These are phyloP conservation scores for Smittia aterrima DNA, from an alignment of 2,888 invertebrate species.

Conservation along the genomic window DNA sequence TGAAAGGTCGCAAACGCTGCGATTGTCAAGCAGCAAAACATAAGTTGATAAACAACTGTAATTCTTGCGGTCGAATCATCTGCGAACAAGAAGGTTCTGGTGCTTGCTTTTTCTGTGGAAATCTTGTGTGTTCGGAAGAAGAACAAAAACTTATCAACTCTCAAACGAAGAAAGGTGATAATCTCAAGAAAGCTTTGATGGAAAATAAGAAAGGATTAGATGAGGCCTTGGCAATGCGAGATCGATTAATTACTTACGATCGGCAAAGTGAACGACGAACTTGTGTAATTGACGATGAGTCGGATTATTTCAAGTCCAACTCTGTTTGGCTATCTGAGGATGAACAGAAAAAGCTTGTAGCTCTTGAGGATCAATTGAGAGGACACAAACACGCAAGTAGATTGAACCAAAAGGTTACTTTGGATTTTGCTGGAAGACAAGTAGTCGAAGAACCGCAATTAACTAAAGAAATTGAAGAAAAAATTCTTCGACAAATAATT, in stretches of 20 bases:
- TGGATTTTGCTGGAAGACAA: slow-evolving; percentile 72
- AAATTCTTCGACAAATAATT: slow-evolving; percentile 52
- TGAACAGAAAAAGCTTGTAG: slow-evolving; percentile 66
- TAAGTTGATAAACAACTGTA: slow-evolving; percentile 86
- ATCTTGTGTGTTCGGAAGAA: slow-evolving; percentile 75
- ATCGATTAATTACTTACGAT: slow-evolving; percentile 81
- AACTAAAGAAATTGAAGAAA: slow-evolving; percentile 52
- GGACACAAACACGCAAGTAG: slow-evolving; percentile 69
- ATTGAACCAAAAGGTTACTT: slow-evolving; percentile 65
- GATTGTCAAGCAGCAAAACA: slow-evolving; percentile 92
- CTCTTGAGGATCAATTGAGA: slow-evolving; percentile 62
- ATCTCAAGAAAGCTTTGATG: slow-evolving; percentile 63
- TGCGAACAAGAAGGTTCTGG: slow-evolving; percentile 96
- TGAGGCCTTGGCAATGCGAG: slow-evolving; percentile 73
- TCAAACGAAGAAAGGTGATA: slow-evolving; percentile 67
- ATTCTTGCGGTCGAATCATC: slow-evolving; percentile 89
- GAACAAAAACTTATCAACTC: slow-evolving; percentile 66
- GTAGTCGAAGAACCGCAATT: slow-evolving; percentile 56
- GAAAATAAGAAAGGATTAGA: slow-evolving; percentile 64
- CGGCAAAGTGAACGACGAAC: slow-evolving; percentile 63
- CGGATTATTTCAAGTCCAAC: slow-evolving; percentile 84
- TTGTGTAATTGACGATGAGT: slow-evolving; percentile 74
- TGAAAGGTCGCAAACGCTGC: slow-evolving; percentile 80
- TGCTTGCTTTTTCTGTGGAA: slow-evolving; percentile 89
- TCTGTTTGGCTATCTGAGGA: slow-evolving; percentile 77